phyloP scores from a whole-genome alignment of 2,113 vertebrate species.

The Sphaerodactylus townsendi region DNA sequence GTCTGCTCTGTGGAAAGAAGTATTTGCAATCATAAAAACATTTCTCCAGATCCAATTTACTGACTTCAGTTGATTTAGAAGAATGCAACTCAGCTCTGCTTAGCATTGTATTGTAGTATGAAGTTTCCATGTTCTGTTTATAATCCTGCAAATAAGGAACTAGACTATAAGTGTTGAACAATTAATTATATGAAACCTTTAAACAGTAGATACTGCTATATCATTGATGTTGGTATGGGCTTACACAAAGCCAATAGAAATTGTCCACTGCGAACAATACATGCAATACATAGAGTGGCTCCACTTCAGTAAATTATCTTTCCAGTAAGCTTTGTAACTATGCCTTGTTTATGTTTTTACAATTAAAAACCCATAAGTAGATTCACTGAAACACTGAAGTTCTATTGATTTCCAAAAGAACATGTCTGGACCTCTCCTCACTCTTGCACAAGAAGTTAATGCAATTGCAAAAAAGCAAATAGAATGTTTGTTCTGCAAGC shows the following conservation, averaged over 20 bases:
- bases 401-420: background rate
- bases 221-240: background rate
- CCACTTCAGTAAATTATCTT: background rate
- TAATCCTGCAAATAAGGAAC: background rate
- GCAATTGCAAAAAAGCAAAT: slow-evolving; percentile 6
- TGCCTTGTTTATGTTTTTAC: background rate
- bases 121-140: background rate
- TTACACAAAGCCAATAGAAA: background rate
- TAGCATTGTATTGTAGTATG: too few relatives aligned
- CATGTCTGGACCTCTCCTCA: accelerated
- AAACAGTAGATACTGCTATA: background rate
- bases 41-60: too few relatives aligned
- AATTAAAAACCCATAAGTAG: background rate
- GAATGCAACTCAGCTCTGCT: too few relatives aligned
- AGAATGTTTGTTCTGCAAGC: background rate
- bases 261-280: background rate
- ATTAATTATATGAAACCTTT: too few relatives aligned
- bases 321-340: background rate
- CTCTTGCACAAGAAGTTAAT: background rate
- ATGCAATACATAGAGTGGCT: background rate
- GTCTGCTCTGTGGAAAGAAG: too few relatives aligned
- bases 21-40: too few relatives aligned
- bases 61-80: too few relatives aligned
- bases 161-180: too few relatives aligned
- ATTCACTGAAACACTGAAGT: background rate